Evolutionary conservation across 2,797 vertebrate species (phyloP), one percentile per base, ranked within the genome.

Genomic region (Coluber constrictor): DNA sequence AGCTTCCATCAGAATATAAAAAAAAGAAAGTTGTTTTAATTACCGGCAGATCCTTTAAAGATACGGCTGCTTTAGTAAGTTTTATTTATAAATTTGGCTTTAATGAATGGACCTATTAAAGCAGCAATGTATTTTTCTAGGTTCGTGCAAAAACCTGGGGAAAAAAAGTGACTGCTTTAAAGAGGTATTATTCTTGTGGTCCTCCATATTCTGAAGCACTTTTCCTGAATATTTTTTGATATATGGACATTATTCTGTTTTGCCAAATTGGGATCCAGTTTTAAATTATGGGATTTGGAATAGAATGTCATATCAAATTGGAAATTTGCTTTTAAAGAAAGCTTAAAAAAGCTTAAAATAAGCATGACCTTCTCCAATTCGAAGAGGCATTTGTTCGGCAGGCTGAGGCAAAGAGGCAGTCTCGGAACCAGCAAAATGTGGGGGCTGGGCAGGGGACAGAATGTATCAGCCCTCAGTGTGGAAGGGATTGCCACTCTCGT

Each of bases 251-350:
- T 54, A 79, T 47, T 47, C 74, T 83, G 37, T 83, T 7, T 83
- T 11, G 23, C 1, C 23, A 93, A 92, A 88, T 79, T 29, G 90
- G 57, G 3, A 9, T 91, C 32, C 57, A 95, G 27, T 92, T 95
- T 96, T 93, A 95, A 63, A 93, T 95, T 93, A 92, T 56, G 1
- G 25, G 74, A 47, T 43, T 47, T 83, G 79, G 20, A 47, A 4
- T 25, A 83, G 20, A 47, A 23, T 83, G 23, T 25, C 20, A 47
- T 83, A 47, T 83, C 10, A 83, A 83, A 83, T 47, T 23, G 43
- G 10, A 25, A 47, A 25, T 0, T 43, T 90, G 10, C 43, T 91
- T 60, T 27, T 7, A 8, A 57, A 79, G 32, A 74, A 59, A 43
- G 6, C 3, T 43, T 27, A 7, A 51, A 51, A 51, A 7, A 51